Evolutionary conservation across 2,797 vertebrate genomes (phyloP), one percentile per base, ranked within the genome.

Genomic region (Crax fasciolata): DNA sequence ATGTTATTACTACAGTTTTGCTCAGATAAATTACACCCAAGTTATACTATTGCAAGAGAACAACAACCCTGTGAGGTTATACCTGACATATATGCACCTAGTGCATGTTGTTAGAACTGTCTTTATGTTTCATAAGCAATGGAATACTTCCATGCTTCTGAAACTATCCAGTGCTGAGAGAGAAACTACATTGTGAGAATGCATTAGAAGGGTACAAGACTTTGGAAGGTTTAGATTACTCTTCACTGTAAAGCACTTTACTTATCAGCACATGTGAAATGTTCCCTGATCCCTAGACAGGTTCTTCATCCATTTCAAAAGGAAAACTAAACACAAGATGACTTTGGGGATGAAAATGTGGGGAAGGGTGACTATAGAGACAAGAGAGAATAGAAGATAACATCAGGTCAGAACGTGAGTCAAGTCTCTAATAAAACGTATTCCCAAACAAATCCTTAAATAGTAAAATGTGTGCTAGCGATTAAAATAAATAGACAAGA

Each of bases 401-500:
- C 24, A 48, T 38, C 66, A 57, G 27, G 49, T 63, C 65, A 87
- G 49, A 68, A 27, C 17, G 62, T 39, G 23, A 92, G 27, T 12
- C 28, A 73, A 10, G 6, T 55, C 62, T 91, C 41, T 32, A 85
- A 74, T n/a, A 57, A 80, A 80, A 89, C 5, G 13, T 19, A 73
- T 39, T 49, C 35, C 49, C 57, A 71, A 85, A n/a, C 28, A 93
- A 78, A 73, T 32, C 71, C 63, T 82, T 82, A 78, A 78, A 78
- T 23, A 87, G 59, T 21, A 76, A 84, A 84, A 88, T n/a, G 41
- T 10, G 16, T 79, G 77, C 23, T 1, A 2, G 27, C 15, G 80
- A 90, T 66, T 27, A 68, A 92, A 89, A 84, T 19, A 75, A 75
- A 78, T 11, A n/a, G 27, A 81, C 30, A 88, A 70, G 44, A 58